Evolutionary conservation across 2,113 vertebrate species (phyloP), one percentile per base, ranked within the genome.

Genomic region (Gila orcuttii): DNA sequence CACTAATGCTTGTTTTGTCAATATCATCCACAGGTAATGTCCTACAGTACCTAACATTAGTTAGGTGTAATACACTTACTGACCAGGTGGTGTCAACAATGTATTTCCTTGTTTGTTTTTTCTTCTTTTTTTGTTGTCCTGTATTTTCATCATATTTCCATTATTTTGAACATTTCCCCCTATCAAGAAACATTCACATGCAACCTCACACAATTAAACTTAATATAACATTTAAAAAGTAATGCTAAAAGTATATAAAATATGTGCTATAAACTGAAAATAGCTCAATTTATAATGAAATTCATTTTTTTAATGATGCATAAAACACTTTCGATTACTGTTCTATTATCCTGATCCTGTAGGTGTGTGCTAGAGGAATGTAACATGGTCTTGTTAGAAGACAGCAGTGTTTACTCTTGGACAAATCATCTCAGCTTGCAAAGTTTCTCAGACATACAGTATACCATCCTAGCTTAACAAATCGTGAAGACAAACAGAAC

Each of bases 301-400:
- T 21, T 2, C 1, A 6, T 31, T 19, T 28, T 69, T 45, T 2
- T 25, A 3, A 28, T 50, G 11, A 10, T 55, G 2, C 10, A 59
- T 23, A 23, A 80, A 3, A 3, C 55, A 8, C 13, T 15, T 57
- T 57, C 15, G 55, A 23, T 57, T 57, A 57, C 55, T 42, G 23
- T 36, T 28, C 81, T 59, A 21, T 80, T 36, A 77, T 82, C 76
- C 85, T 75, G 28, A 64, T 8, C 60, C 28, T 28, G 73, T 82
- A 75, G 84, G 88, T 86, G 90, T 73, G 84, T 59, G 79, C 39
- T 55, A 52, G 71, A 90, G 91, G 90, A 94, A 94, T 95, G 91
- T 94, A 85, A 23, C 86, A 85, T 59, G 73, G n/a, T 83, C 74
- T 68, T 93, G 93, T 89, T 88, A 93, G 75, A 81, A 79, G 28